Evolutionary conservation across 30 jellyfish, hydroid and myxozoan species (phyloP).

Genomic region (Aurelia aurita): DNA sequence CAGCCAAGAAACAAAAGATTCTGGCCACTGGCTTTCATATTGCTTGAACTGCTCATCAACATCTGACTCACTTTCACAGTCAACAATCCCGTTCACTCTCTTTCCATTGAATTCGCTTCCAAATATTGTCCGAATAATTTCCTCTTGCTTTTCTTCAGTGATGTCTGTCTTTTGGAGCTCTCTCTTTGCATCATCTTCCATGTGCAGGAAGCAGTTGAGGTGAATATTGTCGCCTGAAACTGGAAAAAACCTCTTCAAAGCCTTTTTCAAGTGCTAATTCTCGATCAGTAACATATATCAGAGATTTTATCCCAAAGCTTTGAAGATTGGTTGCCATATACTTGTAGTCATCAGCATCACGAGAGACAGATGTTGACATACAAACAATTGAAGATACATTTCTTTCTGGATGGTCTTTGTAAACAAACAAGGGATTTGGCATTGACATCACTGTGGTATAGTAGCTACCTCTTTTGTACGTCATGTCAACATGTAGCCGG

Average conservation of each 20-base stretch:
- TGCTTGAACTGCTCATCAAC: conserved; percentile 15
- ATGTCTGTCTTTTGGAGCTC: neutral
- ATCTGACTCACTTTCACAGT: conserved; percentile 13
- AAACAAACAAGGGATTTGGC: conserved; percentile 12
- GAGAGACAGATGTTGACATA: conserved; percentile 7
- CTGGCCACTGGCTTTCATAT: conserved; percentile 1
- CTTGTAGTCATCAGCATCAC: conserved; percentile 28
- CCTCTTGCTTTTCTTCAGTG: neutral
- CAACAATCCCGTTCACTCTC: conserved; percentile 41
- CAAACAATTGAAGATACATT: conserved; percentile 10
- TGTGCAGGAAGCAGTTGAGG: conserved; percentile 19
- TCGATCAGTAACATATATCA: conserved; percentile 31
- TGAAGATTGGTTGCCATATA: conserved; percentile 16
- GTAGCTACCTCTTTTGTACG: conserved; percentile 22
- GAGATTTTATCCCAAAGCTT: conserved; percentile 4
- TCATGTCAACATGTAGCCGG: conserved; percentile 25
- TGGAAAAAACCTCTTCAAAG: conserved; percentile 27
- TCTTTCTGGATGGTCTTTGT: conserved; percentile 19
- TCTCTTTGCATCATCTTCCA: conserved; percentile 23
- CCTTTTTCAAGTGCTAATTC: conserved; percentile 36
- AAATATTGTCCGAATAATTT: conserved; percentile 4
- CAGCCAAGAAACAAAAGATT: conserved; percentile 31
- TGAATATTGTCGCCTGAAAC: conserved; percentile 13
- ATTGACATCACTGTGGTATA: conserved; percentile 24
- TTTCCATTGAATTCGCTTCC: conserved; percentile 33